Evolutionary conservation across 2,888 invertebrate species (phyloP), one percentile per base, ranked within the genome.

Genomic region (Ennomos erosarius): DNA sequence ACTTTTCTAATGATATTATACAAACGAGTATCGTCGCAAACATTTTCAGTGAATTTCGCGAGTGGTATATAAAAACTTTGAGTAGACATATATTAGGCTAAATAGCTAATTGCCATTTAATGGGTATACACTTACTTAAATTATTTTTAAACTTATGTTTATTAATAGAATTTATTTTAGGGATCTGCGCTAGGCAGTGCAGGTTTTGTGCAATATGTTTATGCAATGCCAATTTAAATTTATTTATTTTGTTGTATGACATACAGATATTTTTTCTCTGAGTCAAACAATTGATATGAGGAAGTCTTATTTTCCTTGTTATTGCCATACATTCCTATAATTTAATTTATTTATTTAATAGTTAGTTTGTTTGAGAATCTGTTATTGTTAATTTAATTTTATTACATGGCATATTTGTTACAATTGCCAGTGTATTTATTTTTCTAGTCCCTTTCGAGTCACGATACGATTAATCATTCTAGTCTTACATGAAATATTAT

Each of bases 291-390:
- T 62, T 45, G 26, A 26, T 36, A 55, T 50, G 50, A 64, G 63
- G 64, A 57, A 63, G 40, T 10, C 10, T 26, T 10, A 9, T 45
- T 54, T 43, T 39, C 52, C 55, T 55, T 16, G 16, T 45, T 59
- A 67, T 64, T 60, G 67, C 63, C 69, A 75, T 75, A 82, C 82
- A 84, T 84, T 84, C 83, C 82, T 79, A 42, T 78, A 76, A 75
- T 74, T 75, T 76, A 45, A 62, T 57, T 62, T 55, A 49, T 45
- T 71, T 64, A 67, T 62, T 60, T 62, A 60, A 48, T 62, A 55
- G 60, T 33, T 39, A 55, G 54, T 66, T 70, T 71, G 69, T 74
- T 61, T 69, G 62, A 53, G 54, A 55, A 51, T 49, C 8, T 52
- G 35, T 75, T 79, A 77, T 82, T 82, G 74, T 77, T 80, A 73